Percentiles rank a stretch among this genome's conserved stretches.
Conservation (phyloP, 1,140 invertebrate species). For the Druon quercuslanigerum region DNA sequence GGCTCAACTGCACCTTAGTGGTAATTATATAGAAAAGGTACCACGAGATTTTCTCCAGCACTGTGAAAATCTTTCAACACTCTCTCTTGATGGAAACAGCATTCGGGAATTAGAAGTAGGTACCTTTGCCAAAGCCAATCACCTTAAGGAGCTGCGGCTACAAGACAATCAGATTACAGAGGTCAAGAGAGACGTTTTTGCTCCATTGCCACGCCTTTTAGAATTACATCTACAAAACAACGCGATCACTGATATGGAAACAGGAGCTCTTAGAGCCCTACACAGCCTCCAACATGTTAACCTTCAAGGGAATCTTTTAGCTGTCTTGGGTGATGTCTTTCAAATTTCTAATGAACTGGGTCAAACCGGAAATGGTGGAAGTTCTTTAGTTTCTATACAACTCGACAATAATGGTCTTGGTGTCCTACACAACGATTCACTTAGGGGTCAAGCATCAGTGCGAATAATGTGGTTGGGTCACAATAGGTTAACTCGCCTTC, state of each 20-base stretch:
- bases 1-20: slow-evolving; percentile 88
- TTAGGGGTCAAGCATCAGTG: slow-evolving; percentile 85
- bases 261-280: slow-evolving; percentile 88
- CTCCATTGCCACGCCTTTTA: slow-evolving; percentile 85
- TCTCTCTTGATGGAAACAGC: slow-evolving; percentile 94
- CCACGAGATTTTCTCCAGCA: slow-evolving; percentile 84
- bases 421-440: slow-evolving; percentile 85
- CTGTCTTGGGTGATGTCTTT: slow-evolving; percentile 88
- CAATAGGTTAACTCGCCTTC: slow-evolving; percentile 85
- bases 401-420: slow-evolving; percentile 88
- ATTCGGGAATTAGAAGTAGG: slow-evolving; percentile 87
- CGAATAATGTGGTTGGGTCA: slow-evolving; percentile 91
- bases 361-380: slow-evolving; percentile 65
- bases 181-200: slow-evolving; percentile 87
- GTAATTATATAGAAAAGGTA: slow-evolving; percentile 88
- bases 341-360: slow-evolving; percentile 71
- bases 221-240: slow-evolving; percentile 94
- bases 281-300: slow-evolving; percentile 91
- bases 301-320: slow-evolving; percentile 87
- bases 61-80: slow-evolving; percentile 84
- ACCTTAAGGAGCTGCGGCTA: slow-evolving; percentile 87
- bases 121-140: slow-evolving; percentile 84
- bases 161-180: slow-evolving; percentile 89
- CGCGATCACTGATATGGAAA: slow-evolving; percentile 86
- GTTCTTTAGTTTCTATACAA: slow-evolving; percentile 88